Evolutionary conservation across 2,797 vertebrate genomes (phyloP), one percentile per base, ranked within the genome.

Genomic region (Nothura maculosa): DNA sequence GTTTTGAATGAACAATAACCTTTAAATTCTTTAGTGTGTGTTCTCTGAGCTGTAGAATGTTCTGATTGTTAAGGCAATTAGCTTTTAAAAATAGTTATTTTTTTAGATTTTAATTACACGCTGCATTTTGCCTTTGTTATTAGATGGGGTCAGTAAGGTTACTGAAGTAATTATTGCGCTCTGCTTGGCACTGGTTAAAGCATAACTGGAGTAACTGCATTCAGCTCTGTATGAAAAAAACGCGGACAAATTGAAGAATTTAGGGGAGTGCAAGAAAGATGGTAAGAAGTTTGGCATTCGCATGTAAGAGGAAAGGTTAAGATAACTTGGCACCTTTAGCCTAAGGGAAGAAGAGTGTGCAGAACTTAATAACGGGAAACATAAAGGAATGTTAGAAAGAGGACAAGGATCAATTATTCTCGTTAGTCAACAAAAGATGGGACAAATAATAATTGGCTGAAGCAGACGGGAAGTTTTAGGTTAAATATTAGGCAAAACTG

Each of bases 291-390:
- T 96, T 98, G 97, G 94, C 97, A 97, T 81, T 89, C 89, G 92
- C 88, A 96, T 97, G 94, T 96, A 96, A 97, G 96, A 95, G 96
- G 96, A 98, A 97, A 96, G 95, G 89, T 96, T 96, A 96, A 96
- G 94, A 97, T 96, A 97, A 96, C 94, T 95, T 96, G 97, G 94
- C 94, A 93, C 95, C 93, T 96, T 97, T 96, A 97, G 94, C 95
- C 96, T 97, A 97, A 97, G 96, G 87, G 91, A 87, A 96, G 89
- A 92, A 94, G 87, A 95, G 87, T 64, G 85, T 64, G 87, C 25
- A 86, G 89, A 92, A 88, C 52, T 30, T 77, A 86, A 93, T 91
- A 96, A 93, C 6, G 1, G 85, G 84, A 96, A 93, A 94, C 81
- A 95, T 95, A 96, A 96, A 93, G 80, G 96, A 95, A 97, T 81